Conservation (phyloP, 2,888 invertebrate species). For the Hyalella azteca region DNA sequence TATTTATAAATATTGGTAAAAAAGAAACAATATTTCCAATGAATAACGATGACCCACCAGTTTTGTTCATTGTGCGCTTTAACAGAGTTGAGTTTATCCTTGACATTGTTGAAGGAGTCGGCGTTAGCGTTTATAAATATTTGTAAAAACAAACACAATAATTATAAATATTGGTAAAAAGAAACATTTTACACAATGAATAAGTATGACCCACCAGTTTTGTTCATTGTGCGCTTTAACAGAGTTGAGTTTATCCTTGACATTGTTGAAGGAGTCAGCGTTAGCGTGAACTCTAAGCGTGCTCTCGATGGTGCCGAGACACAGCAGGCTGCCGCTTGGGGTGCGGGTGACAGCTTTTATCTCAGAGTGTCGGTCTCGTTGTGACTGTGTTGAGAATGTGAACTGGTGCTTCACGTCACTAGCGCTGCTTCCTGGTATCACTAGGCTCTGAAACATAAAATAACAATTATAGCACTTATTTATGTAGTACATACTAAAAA, state of each 20-base stretch:
- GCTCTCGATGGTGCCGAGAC: slow-evolving; percentile 24
- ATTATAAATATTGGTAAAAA: too few relatives aligned
- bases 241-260: slow-evolving; percentile 15
- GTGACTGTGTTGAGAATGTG: background rate
- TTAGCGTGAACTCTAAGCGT: background rate
- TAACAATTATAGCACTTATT: too few relatives aligned
- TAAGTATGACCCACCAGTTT: background rate
- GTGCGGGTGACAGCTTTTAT: background rate
- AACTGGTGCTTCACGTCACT: background rate
- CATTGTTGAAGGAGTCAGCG: slow-evolving; percentile 26
- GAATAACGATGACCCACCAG: too few relatives aligned
- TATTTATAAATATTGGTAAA: too few relatives aligned
- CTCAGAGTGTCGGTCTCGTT: background rate
- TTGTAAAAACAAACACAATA: too few relatives aligned
- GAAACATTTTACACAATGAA: too few relatives aligned
- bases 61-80: slow-evolving; percentile 20
- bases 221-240: slow-evolving; percentile 18
- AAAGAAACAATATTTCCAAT: too few relatives aligned
- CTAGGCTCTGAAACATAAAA: background rate
- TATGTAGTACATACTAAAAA: too few relatives aligned
- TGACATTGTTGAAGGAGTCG: slow-evolving; percentile 28
- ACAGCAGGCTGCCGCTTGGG: background rate
- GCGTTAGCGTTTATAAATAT: slow-evolving; percentile 24
- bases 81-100: slow-evolving; percentile 2
- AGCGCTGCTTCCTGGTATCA: background rate